Conservation (phyloP, 92 coral and sea anemone species). For the Bergia puertoricense region DNA sequence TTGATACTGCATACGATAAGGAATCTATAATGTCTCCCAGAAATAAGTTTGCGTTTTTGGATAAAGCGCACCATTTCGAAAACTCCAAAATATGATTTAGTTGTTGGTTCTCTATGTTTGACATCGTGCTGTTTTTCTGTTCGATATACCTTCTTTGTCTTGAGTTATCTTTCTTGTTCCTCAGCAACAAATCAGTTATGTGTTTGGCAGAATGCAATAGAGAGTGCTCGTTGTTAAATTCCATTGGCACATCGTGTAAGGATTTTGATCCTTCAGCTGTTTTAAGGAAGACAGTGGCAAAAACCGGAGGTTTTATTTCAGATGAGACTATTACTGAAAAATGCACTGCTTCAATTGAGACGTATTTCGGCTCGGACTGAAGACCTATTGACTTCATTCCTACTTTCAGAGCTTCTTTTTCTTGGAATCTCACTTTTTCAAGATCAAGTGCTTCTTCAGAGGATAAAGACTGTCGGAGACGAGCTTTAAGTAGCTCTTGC, state of each 20-base stretch:
- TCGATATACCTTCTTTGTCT: neutral
- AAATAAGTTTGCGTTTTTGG: conserved; percentile 17
- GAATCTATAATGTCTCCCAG: conserved; percentile 42
- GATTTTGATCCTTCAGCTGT: conserved; percentile 36
- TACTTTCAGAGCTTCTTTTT: conserved; percentile 48
- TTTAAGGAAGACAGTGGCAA: conserved; percentile 29
- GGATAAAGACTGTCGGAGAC: conserved; percentile 38
- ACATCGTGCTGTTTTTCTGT: neutral
- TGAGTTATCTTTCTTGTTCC: neutral
- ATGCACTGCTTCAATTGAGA: conserved; percentile 37
- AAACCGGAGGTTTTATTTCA: conserved; percentile 36
- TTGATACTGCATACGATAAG: conserved; percentile 18
- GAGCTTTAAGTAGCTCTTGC: conserved; percentile 49
- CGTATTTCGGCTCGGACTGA: conserved; percentile 1
- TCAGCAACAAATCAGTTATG: conserved; percentile 32
- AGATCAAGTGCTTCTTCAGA: conserved; percentile 36
- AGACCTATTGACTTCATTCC: conserved; percentile 36
- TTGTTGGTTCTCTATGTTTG: neutral
- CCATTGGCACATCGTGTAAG: conserved; percentile 47
- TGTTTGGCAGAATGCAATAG: conserved; percentile 43
- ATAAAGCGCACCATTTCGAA: conserved; percentile 22
- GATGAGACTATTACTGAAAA: conserved; percentile 46
- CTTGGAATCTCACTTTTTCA: conserved; percentile 20
- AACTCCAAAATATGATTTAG: neutral
- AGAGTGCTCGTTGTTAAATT: conserved; percentile 50